Conservation (phyloP, 2,888 invertebrate genomes). For the Drosophila neotestacea region DNA sequence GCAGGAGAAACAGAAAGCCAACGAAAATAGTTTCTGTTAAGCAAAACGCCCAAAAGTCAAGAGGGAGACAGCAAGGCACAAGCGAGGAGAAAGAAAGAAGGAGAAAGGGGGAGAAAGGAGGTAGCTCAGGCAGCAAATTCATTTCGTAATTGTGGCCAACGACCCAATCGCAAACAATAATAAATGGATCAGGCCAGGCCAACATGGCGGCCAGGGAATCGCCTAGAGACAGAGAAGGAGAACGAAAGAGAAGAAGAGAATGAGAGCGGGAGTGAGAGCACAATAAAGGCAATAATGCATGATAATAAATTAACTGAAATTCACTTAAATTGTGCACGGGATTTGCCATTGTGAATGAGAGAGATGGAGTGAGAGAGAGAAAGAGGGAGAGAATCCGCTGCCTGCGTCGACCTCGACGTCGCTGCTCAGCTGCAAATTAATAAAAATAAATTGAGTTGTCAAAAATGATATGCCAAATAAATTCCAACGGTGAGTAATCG, state of each 20-base stretch:
- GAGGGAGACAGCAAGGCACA: background rate
- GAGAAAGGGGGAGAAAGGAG: constrained; percentile 1
- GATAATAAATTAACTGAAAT: constrained; percentile 85
- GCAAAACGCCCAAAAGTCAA: constrained; percentile 33
- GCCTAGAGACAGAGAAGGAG: constrained; percentile 7
- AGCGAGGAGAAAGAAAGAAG: background rate
- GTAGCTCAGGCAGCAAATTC: constrained; percentile 72
- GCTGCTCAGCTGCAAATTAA: constrained; percentile 84
- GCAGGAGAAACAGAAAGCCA: constrained; percentile 11
- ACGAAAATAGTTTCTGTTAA: constrained; percentile 52
- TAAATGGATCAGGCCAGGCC: constrained; percentile 52
- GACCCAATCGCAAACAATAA: constrained; percentile 74
- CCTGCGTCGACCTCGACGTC: constrained; percentile 10
- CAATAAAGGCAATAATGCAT: constrained; percentile 82
- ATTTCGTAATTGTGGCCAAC: constrained; percentile 83
- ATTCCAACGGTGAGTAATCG: constrained; percentile 85
- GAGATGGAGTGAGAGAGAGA: background rate
- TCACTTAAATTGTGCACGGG: constrained; percentile 74
- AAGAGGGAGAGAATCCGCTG: background rate
- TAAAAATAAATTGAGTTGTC: constrained; percentile 86
- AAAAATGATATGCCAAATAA: constrained; percentile 85
- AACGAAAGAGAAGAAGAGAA: constrained; percentile 6
- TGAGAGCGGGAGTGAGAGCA: constrained; percentile 34
- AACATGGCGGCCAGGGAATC: constrained; percentile 33
- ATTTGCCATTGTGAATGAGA: constrained; percentile 26